Conservation (phyloP, 1,140 invertebrate genomes). For the Ceratina australensis region DNA sequence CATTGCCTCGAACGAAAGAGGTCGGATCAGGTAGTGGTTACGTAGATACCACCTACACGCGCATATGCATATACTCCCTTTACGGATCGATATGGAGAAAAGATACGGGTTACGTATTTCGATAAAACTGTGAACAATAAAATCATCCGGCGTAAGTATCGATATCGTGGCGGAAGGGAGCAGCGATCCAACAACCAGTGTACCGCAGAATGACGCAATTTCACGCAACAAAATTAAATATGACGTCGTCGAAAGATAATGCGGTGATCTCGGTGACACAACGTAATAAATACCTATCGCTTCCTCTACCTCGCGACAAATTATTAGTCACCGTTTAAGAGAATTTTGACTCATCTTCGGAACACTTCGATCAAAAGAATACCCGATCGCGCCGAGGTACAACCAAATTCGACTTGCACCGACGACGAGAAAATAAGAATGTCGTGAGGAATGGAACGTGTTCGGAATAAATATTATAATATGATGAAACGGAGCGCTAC, state of each 20-base stretch:
- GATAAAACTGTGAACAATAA: neutral
- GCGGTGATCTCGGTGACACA: no score
- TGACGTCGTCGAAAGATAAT: no score
- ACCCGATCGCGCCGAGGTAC: neutral
- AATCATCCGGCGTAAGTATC: no score
- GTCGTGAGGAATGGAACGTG: neutral
- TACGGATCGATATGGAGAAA: slow-evolving; percentile 33
- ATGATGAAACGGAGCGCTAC: no score
- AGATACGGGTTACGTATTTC: slow-evolving; percentile 5
- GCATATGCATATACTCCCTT: neutral
- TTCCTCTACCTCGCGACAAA: no score
- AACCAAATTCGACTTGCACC: neutral
- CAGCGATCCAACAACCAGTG: neutral
- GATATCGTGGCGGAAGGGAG: no score
- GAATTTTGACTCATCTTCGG: neutral
- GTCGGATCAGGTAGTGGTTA: no score
- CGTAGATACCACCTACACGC: no score
- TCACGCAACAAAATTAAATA: neutral
- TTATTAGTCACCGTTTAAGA: no score
- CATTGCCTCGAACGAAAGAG: no score
- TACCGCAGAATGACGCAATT: neutral
- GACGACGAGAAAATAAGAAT: neutral
- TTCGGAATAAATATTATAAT: slow-evolving; percentile 28
- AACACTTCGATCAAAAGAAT: neutral
- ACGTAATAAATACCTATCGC: no score